Evolutionary conservation across 2,888 invertebrate genomes (phyloP), one percentile per base, ranked within the genome.

Genomic region (Reticulitermes lucifugus): DNA sequence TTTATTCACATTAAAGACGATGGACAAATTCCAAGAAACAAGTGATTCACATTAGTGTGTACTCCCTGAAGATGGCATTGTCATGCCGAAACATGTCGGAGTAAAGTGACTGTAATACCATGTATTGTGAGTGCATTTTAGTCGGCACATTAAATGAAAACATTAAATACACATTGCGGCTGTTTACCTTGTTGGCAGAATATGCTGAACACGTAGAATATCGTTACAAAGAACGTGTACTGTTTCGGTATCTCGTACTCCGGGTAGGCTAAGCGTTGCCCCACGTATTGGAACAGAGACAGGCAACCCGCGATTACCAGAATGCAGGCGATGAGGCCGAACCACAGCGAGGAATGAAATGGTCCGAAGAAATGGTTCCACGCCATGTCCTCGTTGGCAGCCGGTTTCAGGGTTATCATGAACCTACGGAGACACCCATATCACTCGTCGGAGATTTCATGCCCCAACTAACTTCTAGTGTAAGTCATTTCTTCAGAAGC

Each of bases 341-440:
- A 12, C 77, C 77, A 77, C 2, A 77, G 77, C 5, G 77, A 41
- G n/a, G 46, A 51, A 21, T 43, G 43, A 25, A 77, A 77, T 22
- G 77, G 77, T 22, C 77, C 77, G 46, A 77, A 77, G 46, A 77
- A 77, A 18, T 77, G 77, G 43, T 43, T n/a, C 77, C 77, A 77
- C 41, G 77, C 77, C 43, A 77, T 46, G 41, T 77, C 77, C 14
- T 43, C 77, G n/a, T 46, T 77, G 41, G 5, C 77, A 9, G 43
- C 77, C 12, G 43, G 22, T 46, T 21, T 77, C 77, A 77, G 22
- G 0, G n/a, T 46, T n/a, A 77, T 77, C n/a, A 77, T 46, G 22
- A 46, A 77, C 51, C 77, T 77, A 41, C 7, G 22, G 65, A 65
- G 9, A 65, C n/a, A 22, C 25, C 5, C 9, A 21, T 18, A 7